Evolutionary conservation across 1,140 invertebrate species (phyloP).

Genomic region (Glomeris maerens): DNA sequence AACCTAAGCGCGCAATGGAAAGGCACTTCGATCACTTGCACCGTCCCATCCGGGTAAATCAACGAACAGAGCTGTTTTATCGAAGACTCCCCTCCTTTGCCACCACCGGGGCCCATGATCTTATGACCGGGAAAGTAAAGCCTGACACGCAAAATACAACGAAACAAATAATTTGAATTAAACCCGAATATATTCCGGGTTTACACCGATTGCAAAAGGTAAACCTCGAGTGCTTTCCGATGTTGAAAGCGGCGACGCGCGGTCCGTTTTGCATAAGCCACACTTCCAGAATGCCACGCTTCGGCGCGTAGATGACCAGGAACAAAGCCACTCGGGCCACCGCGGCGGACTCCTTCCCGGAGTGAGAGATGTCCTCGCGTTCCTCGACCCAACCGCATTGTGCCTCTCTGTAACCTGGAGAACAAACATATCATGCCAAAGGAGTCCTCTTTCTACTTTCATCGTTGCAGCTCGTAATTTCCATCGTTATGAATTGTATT

Average conservation of each 20-base stretch:
- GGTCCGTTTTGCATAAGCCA: slow-evolving; percentile 72
- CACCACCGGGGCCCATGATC: slow-evolving; percentile 50
- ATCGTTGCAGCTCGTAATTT: background rate
- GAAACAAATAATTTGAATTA: slow-evolving; percentile 5
- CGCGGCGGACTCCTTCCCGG: slow-evolving; percentile 29
- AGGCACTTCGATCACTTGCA: slow-evolving; percentile 70
- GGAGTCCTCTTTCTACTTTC: too few species aligned
- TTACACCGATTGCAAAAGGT: slow-evolving; percentile 2
- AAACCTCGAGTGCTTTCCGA: slow-evolving; percentile 58
- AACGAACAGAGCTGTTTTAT: slow-evolving; percentile 68
- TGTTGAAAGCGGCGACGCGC: slow-evolving; percentile 76
- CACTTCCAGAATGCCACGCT: slow-evolving; percentile 64
- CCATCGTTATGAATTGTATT: slow-evolving; percentile 3
- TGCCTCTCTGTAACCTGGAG: slow-evolving; percentile 64
- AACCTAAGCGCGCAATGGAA: slow-evolving; percentile 70
- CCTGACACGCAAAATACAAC: too few species aligned
- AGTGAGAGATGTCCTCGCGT: slow-evolving; percentile 42
- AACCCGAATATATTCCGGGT: background rate
- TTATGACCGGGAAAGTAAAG: slow-evolving; percentile 63
- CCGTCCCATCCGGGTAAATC: slow-evolving; percentile 58
- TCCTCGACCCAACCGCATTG: slow-evolving; percentile 81
- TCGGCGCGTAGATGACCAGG: slow-evolving; percentile 69
- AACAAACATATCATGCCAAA: background rate
- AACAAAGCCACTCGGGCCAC: slow-evolving; percentile 47
- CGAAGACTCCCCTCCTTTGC: too few species aligned